Evolutionary conservation across 2,113 vertebrate genomes (phyloP).

Genomic region (Herpetotheres cachinnans): DNA sequence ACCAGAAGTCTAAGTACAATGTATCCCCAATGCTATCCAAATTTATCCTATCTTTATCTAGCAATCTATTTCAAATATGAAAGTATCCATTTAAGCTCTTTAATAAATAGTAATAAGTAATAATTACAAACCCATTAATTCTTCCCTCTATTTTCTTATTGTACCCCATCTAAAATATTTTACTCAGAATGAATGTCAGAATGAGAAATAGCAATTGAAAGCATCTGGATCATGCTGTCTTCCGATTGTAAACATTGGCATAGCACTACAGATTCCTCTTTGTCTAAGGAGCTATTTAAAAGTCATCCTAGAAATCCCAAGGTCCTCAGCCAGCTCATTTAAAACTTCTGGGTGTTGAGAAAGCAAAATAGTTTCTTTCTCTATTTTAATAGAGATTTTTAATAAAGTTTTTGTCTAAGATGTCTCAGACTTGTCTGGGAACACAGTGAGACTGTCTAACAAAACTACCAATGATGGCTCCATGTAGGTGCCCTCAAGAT

Average conservation of each 20-base stretch:
- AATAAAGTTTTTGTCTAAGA: not conserved
- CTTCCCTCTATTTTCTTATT: not conserved
- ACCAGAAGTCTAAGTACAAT: not conserved
- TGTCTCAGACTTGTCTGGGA: not conserved
- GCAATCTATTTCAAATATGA: not conserved
- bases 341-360: not conserved
- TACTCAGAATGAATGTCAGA: not conserved
- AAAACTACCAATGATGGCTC: not conserved
- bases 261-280: not conserved
- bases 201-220: not conserved
- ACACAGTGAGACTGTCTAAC: not conserved
- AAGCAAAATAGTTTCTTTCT: not conserved
- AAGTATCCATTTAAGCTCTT: not conserved
- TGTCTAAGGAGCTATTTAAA: not conserved
- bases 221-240: not conserved
- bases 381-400: not conserved
- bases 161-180: not conserved
- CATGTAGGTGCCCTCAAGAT: not conserved
- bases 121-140: slow-evolving; percentile 24
- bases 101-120: not conserved
- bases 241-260: slow-evolving; percentile 12
- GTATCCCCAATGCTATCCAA: not conserved
- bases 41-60: not conserved
- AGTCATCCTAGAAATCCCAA: not conserved
- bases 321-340: not conserved